phyloP scores from a whole-genome alignment of 2,888 invertebrate species.

The Tinea pellionella region DNA sequence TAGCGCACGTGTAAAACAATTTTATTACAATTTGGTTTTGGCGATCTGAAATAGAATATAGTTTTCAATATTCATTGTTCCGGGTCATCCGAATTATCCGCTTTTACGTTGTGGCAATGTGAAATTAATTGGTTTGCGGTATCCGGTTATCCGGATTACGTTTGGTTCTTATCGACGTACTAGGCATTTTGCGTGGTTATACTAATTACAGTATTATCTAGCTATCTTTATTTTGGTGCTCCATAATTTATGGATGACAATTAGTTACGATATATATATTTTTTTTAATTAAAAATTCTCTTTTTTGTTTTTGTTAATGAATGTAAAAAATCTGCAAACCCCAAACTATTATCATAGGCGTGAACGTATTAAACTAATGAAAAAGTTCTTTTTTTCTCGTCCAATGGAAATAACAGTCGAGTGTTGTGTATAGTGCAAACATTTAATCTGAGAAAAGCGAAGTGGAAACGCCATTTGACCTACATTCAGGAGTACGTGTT shows the following conservation, averaged over 20 bases:
- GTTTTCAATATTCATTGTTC: background rate
- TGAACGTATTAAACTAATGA: background rate
- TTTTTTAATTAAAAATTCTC: too few species aligned
- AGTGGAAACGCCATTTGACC: background rate
- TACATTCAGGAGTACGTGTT: background rate
- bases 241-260: too few species aligned
- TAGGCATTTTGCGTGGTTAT: background rate
- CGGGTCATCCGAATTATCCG: background rate
- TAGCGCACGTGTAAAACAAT: background rate
- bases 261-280: too few species aligned
- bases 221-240: too few species aligned
- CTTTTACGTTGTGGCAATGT: background rate
- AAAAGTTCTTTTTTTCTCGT: background rate
- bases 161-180: background rate
- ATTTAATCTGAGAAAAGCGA: background rate
- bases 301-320: too few species aligned
- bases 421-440: background rate
- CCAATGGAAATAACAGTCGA: background rate
- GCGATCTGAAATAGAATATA: background rate
- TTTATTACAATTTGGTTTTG: background rate
- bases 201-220: too few species aligned
- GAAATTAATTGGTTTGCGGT: background rate
- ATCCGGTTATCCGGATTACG: background rate
- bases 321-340: background rate
- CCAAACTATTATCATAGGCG: background rate